Evolutionary conservation across 2,797 vertebrate genomes (phyloP).

Genomic region (Acestrorhynchus altus): DNA sequence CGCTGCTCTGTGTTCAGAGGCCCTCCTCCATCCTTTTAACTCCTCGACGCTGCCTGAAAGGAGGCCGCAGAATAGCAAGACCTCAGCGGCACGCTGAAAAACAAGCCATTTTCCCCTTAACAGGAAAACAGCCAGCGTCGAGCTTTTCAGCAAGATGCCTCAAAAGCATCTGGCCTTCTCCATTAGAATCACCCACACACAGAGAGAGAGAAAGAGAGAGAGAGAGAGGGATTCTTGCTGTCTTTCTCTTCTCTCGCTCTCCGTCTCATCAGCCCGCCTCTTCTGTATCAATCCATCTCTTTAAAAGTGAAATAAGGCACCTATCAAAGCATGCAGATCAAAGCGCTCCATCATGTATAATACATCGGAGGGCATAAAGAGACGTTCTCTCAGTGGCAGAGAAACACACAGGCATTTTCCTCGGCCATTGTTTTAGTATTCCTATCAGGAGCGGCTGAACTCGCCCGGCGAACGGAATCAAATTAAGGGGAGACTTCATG

Average conservation of each 20-base stretch:
- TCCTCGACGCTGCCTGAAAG: slow-evolving; percentile 1
- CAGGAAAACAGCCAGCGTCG: neutral
- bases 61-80: neutral
- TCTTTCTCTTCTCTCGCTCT: neutral
- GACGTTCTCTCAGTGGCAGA: slow-evolving; percentile 1
- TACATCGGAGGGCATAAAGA: slow-evolving; percentile 53
- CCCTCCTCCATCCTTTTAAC: slow-evolving; percentile 34
- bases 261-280: slow-evolving; percentile 38
- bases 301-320: slow-evolving; percentile 65
- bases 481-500: slow-evolving; percentile 55
- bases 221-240: neutral
- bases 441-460: slow-evolving; percentile 47
- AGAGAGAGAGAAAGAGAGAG: too few species aligned
- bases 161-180: neutral
- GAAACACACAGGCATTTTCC: slow-evolving; percentile 12
- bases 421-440: slow-evolving; percentile 54
- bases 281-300: slow-evolving; percentile 51
- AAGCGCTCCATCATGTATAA: slow-evolving; percentile 72
- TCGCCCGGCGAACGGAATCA: slow-evolving; percentile 58
- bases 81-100: neutral
- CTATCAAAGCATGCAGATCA: slow-evolving; percentile 65
- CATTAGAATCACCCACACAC: slow-evolving; percentile 10
- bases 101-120: slow-evolving; percentile 25
- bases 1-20: neutral
- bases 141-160: slow-evolving; percentile 14